phyloP scores from a whole-genome alignment of 2,797 vertebrate species.

The Esox masquinongy region DNA sequence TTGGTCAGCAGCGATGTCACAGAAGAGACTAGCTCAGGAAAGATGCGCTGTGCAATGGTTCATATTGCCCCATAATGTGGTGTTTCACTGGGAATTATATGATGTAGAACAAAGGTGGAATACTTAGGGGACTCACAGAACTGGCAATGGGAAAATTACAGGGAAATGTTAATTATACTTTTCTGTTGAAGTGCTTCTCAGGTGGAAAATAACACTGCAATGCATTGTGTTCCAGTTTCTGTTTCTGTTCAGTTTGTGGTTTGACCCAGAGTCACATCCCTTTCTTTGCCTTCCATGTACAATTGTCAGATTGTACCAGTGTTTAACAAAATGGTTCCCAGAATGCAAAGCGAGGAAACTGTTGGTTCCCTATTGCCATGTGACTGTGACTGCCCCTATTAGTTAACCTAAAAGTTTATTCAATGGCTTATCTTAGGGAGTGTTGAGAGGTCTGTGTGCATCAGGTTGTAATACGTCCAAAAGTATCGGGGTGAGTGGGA shows the following conservation, averaged over 20 bases:
- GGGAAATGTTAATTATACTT: slow-evolving; percentile 59
- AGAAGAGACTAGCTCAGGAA: slow-evolving; percentile 56
- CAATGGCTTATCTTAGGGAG: slow-evolving; percentile 54
- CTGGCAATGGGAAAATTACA: slow-evolving; percentile 53
- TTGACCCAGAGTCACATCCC: slow-evolving; percentile 45
- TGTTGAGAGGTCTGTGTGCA: slow-evolving; percentile 54
- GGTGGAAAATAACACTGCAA: slow-evolving; percentile 79
- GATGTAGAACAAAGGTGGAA: slow-evolving; percentile 36
- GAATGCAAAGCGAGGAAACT: slow-evolving; percentile 44
- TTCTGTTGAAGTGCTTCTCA: slow-evolving; percentile 75
- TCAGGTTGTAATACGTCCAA: slow-evolving; percentile 48
- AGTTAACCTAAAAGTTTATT: slow-evolving; percentile 60
- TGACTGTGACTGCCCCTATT: slow-evolving; percentile 55
- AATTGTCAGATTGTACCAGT: slow-evolving; percentile 50
- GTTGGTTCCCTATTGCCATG: slow-evolving; percentile 46
- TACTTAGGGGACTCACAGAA: slow-evolving; percentile 51
- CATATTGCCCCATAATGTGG: slow-evolving; percentile 52
- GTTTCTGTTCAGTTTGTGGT: slow-evolving; percentile 62
- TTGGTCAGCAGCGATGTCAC: slow-evolving; percentile 59
- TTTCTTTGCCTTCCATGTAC: slow-evolving; percentile 57
- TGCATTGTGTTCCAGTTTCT: slow-evolving; percentile 60
- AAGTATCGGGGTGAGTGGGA: slow-evolving; percentile 38
- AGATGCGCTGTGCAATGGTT: slow-evolving; percentile 55
- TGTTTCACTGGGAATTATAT: slow-evolving; percentile 45
- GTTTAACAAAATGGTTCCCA: slow-evolving; percentile 42